Evolutionary conservation across 2,888 invertebrate species (phyloP).

Genomic region (Rhogogaster chlorosoma): DNA sequence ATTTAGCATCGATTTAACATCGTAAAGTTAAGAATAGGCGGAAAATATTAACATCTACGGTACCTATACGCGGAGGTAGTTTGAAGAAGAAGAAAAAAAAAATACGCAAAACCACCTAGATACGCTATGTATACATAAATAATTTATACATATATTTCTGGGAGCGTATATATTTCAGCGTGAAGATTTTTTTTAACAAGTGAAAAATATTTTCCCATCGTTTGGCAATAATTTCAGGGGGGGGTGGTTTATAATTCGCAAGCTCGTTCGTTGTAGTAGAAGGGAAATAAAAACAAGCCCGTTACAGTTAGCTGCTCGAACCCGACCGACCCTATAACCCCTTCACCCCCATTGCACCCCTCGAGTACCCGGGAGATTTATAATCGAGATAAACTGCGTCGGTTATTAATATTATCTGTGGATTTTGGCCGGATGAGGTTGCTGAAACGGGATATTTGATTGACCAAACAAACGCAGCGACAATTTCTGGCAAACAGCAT

Average conservation of each 20-base stretch:
- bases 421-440: slow-evolving; percentile 16
- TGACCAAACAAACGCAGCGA: slow-evolving; percentile 18
- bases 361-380: slow-evolving; percentile 12
- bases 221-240: not conserved
- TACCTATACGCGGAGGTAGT: no score
- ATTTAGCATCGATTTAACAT: not conserved
- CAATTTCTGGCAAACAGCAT: slow-evolving; percentile 14
- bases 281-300: slow-evolving; percentile 26
- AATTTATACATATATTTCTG: no score
- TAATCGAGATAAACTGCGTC: slow-evolving; percentile 28
- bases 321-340: not conserved
- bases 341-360: not conserved
- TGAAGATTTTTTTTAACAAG: not conserved
- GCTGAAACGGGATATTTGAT: slow-evolving; percentile 32
- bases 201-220: not conserved
- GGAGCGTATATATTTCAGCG: not conserved
- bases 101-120: not conserved
- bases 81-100: not conserved
- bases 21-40: not conserved
- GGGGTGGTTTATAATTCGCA: not conserved
- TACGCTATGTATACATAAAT: not conserved
- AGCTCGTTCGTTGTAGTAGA: not conserved
- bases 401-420: slow-evolving; percentile 37
- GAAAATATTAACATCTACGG: not conserved
- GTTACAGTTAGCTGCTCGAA: not conserved